Conservation (phyloP, 1,140 invertebrate genomes). For the Psix sp. region DNA sequence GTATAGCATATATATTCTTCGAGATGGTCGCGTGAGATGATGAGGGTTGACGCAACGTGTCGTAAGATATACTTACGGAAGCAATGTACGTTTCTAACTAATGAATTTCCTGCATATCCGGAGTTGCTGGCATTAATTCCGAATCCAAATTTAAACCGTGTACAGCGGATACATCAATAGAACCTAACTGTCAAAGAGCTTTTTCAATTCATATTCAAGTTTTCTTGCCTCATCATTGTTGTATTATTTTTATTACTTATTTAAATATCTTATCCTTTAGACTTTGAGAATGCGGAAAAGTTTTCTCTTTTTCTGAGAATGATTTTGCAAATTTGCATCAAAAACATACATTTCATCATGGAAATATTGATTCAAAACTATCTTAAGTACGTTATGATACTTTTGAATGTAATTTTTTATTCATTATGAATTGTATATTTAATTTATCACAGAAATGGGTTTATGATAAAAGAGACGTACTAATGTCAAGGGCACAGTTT, state of each 20-base stretch:
- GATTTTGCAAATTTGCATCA: no score
- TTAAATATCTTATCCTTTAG: not conserved
- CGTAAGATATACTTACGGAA: no score
- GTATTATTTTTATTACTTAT: no score
- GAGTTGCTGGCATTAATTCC: not conserved
- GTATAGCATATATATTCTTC: conserved; percentile 2
- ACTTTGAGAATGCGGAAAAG: not conserved
- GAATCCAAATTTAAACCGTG: not conserved
- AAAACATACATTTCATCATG: no score
- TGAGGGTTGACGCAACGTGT: conserved; percentile 23
- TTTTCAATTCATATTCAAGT: not conserved
- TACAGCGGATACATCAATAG: not conserved
- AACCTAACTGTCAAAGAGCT: not conserved
- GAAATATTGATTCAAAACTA: no score
- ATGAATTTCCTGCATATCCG: conserved; percentile 14
- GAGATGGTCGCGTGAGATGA: conserved; percentile 16
- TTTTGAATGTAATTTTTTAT: no score
- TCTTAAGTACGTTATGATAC: no score
- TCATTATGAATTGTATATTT: not conserved
- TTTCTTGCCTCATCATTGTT: not conserved
- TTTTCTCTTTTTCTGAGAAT: no score
- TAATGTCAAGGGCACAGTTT: conserved; percentile 38
- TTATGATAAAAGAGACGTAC: conserved; percentile 1
- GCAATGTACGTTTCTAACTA: conserved; percentile 5
- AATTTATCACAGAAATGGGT: not conserved